These are phyloP conservation scores for Dicaeum eximium DNA, from an alignment of 2,113 vertebrate species.

Conservation along the genomic window DNA sequence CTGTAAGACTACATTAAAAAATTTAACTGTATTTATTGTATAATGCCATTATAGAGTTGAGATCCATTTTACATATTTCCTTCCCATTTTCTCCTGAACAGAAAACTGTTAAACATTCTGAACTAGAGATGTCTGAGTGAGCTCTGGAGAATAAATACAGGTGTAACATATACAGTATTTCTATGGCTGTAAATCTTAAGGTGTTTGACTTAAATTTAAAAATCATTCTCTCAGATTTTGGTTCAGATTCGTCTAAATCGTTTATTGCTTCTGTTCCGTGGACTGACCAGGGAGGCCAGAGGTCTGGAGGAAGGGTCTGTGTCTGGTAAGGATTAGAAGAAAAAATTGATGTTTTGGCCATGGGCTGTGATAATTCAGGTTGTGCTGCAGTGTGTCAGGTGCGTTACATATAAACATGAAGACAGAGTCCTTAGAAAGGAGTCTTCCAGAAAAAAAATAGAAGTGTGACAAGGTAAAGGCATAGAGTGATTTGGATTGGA, in stretches of 20 bases:
- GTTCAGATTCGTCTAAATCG: constrained; percentile 72
- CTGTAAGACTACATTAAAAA: neutral
- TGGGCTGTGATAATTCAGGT: neutral
- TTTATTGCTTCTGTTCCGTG: constrained; percentile 70
- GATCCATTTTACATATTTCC: neutral
- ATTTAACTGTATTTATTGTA: neutral
- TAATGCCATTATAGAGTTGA: neutral
- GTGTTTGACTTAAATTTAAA: neutral
- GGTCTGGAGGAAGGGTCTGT: neutral
- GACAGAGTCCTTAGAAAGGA: neutral
- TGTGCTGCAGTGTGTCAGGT: neutral
- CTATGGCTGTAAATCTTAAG: neutral
- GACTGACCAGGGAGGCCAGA: constrained; percentile 22
- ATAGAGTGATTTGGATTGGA: neutral
- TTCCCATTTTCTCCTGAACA: neutral
- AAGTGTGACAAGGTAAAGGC: neutral
- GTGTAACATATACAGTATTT: neutral
- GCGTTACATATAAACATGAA: fast-evolving
- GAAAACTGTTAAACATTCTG: neutral
- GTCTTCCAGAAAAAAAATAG: neutral
- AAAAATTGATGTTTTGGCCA: neutral
- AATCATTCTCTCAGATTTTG: constrained; percentile 70
- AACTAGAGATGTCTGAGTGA: neutral
- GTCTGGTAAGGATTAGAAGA: constrained; percentile 41
- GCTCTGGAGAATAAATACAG: neutral